Evolutionary conservation across 2,888 invertebrate species (phyloP).

Genomic region (Tetragonula carbonaria): DNA sequence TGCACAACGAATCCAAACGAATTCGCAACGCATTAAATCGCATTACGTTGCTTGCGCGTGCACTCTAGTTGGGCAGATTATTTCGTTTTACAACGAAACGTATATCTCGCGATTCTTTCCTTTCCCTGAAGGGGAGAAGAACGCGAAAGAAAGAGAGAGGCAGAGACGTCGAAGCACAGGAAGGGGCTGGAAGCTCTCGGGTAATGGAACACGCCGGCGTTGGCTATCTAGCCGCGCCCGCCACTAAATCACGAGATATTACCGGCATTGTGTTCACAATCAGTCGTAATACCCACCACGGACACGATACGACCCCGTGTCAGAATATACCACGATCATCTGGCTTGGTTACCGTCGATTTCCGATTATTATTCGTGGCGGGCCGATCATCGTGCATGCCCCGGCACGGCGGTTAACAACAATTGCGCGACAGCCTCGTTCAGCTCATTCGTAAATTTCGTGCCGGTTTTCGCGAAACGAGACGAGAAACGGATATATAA

Average conservation of each 20-base stretch:
- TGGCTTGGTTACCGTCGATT: conserved; percentile 62
- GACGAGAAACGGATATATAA: conserved; percentile 27
- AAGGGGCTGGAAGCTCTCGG: conserved; percentile 35
- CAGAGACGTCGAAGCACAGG: conserved; percentile 5
- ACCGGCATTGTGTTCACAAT: conserved; percentile 73
- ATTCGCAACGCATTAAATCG: conserved; percentile 53
- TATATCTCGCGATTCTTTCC: conserved; percentile 25
- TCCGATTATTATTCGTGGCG: conserved; percentile 65
- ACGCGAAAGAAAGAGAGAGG: not conserved
- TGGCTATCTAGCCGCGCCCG: conserved; percentile 74
- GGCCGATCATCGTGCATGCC: conserved; percentile 28
- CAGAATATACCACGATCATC: conserved; percentile 60
- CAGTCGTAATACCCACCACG: conserved; percentile 69
- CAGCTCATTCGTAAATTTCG: conserved; percentile 36
- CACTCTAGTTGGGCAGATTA: conserved; percentile 22
- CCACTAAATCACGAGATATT: conserved; percentile 76
- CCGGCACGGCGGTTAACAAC: conserved; percentile 33
- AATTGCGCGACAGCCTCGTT: conserved; percentile 35
- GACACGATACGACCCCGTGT: conserved; percentile 60
- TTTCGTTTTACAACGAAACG: conserved; percentile 44
- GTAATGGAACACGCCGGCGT: conserved; percentile 63
- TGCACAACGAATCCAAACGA: conserved; percentile 38
- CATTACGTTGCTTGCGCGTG: conserved; percentile 61
- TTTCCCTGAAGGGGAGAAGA: not conserved
- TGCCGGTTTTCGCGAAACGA: conserved; percentile 30